phyloP scores from a whole-genome alignment of 2,797 vertebrate genomes.

The Simalia tracyae region DNA sequence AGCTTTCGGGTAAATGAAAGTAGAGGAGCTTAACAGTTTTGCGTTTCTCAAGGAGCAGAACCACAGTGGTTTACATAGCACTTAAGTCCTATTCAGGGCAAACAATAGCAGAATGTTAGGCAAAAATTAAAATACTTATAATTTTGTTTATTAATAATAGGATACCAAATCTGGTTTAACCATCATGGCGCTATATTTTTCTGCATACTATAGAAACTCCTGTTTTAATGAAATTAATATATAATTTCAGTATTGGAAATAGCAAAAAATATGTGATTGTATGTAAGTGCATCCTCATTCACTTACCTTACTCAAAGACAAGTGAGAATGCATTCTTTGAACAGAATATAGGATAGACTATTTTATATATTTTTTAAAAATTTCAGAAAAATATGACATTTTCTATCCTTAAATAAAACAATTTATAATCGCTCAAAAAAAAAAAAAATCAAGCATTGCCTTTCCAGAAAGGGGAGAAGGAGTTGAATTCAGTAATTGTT shows the following conservation, averaged over 20 bases:
- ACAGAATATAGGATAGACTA: constrained; percentile 6
- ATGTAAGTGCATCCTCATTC: neutral
- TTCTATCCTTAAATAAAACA: constrained; percentile 45
- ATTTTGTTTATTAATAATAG: neutral
- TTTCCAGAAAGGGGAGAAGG: neutral
- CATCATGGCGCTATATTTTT: neutral
- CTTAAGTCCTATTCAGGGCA: neutral
- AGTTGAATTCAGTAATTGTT: too few relatives aligned
- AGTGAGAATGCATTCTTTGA: neutral
- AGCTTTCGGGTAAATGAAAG: too few relatives aligned
- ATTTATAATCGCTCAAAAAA: constrained; percentile 32
- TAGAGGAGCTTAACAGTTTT: neutral
- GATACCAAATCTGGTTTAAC: neutral
- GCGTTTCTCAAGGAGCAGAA: neutral
- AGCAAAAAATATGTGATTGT: neutral
- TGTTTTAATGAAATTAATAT: neutral
- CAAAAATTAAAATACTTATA: neutral
- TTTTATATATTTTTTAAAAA: constrained; percentile 37
- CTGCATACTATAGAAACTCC: neutral
- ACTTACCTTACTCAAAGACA: neutral
- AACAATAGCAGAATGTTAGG: neutral
- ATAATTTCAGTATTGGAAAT: neutral
- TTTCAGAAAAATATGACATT: constrained; percentile 43
- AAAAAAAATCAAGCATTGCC: constrained; percentile 32
- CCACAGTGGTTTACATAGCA: too few relatives aligned